phyloP scores from a whole-genome alignment of 2,797 vertebrate genomes.

The Okamejei kenojei region DNA sequence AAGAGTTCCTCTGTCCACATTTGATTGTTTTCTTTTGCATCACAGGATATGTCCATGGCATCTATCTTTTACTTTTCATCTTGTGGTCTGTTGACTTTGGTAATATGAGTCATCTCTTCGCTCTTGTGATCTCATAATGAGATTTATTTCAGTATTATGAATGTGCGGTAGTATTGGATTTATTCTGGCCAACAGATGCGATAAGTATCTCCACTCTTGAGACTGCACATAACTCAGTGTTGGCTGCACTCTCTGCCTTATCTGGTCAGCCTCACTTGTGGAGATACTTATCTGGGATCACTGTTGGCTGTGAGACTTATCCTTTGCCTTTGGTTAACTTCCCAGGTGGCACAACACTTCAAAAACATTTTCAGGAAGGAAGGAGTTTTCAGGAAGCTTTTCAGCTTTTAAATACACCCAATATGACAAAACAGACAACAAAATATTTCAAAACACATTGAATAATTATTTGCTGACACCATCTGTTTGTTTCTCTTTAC shows the following conservation, averaged over 20 bases:
- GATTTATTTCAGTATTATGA: constrained; percentile 31
- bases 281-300: constrained; percentile 21
- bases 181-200: constrained; percentile 24
- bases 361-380: not conserved
- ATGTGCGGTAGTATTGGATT: constrained; percentile 14
- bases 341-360: not conserved
- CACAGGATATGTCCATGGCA: not conserved
- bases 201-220: constrained; percentile 4
- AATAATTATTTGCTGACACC: not conserved
- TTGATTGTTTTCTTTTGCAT: not conserved
- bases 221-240: constrained; percentile 27
- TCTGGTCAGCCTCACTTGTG: constrained; percentile 27
- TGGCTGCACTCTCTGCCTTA: constrained; percentile 12
- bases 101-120: not conserved
- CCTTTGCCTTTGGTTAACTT: not conserved
- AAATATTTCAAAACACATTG: constrained; percentile 13
- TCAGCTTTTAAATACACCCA: not conserved
- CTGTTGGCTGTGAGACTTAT: constrained; percentile 25
- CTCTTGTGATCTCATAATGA: not conserved
- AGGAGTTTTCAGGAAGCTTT: not conserved
- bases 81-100: not conserved
- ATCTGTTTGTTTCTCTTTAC: not conserved
- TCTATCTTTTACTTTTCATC: constrained; percentile 14
- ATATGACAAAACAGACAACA: not conserved
- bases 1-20: not conserved